phyloP scores from a whole-genome alignment of 2,888 invertebrate genomes.

The Pandemis cinnamomeana region DNA sequence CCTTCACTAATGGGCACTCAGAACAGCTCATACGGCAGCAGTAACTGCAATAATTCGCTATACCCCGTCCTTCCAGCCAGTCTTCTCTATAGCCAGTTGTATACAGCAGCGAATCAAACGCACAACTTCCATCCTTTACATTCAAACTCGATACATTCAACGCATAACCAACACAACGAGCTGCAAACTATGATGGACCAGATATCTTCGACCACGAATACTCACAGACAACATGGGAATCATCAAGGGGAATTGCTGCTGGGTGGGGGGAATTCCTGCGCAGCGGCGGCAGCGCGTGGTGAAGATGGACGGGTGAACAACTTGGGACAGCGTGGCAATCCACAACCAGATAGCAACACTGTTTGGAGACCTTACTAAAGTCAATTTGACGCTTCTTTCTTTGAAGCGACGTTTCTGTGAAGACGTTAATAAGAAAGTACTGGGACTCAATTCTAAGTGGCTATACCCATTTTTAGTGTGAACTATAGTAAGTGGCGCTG shows the following conservation, averaged over 20 bases:
- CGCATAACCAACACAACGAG: conserved; percentile 87
- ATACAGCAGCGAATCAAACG: conserved; percentile 90
- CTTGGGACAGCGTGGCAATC: conserved; percentile 85
- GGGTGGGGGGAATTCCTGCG: conserved; percentile 84
- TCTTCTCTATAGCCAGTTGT: conserved; percentile 92
- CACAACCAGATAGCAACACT: conserved; percentile 86
- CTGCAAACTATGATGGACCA: conserved; percentile 91
- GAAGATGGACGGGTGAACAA: conserved; percentile 85
- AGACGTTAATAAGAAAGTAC: conserved; percentile 33
- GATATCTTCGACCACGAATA: conserved; percentile 87
- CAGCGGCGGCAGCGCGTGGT: conserved; percentile 82
- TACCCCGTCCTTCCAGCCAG: conserved; percentile 93
- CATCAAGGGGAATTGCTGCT: conserved; percentile 79
- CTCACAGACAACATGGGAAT: conserved; percentile 77
- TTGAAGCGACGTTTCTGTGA: conserved; percentile 47
- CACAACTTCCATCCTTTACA: conserved; percentile 89
- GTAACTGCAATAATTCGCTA: conserved; percentile 89
- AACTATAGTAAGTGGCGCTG: background rate
- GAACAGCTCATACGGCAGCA: conserved; percentile 83
- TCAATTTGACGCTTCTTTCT: conserved; percentile 56
- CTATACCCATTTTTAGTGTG: background rate
- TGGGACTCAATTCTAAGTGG: background rate
- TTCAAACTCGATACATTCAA: conserved; percentile 86
- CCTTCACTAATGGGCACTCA: conserved; percentile 87
- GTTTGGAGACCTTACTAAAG: conserved; percentile 91